Evolutionary conservation across 2,113 vertebrate genomes (phyloP), one percentile per base, ranked within the genome.

Genomic region (Notarius quadriscutis): DNA sequence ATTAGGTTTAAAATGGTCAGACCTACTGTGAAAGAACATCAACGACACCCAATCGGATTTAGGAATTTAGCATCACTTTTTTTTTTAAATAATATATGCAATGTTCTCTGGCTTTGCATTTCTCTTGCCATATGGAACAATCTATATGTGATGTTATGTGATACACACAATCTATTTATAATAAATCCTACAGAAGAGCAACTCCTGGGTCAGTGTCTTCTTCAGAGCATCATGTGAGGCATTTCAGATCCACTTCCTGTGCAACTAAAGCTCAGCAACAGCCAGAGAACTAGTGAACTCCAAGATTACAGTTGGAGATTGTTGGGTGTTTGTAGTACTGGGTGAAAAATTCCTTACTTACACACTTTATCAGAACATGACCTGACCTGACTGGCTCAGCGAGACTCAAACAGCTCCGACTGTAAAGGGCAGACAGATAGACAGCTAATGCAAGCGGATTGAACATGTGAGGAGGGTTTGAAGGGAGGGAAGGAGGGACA

Each of bases 341-440:
- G 25, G 25, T 60, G 84, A 88, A 34, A 81, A 83, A 78, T 58
- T 63, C 84, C 72, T 74, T 84, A 79, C 55, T 88, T 72, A 79
- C 63, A 78, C 51, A 84, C 55, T 83, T 88, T 72, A 90, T 81
- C 63, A 88, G 87, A 90, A 88, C 87, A 86, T 48, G 78, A 63
- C 84, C 89, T 27, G 74, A 86, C 79, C 63, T 20, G 41, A 50
- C 84, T 79, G 9, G 27, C 67, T 77, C 77, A 87, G 74, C 83
- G 72, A 62, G 18, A 77, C 78, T 86, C 84, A 83, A 89, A 65
- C 81, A 80, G 67, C 27, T 65, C 81, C 22, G 85, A 48, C 89
- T 86, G 89, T 34, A 90, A 90, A 90, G 87, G 87, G 53, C 63
- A 88, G 83, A 58, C 65, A 88, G 84, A 88, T 86, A 87, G 80